Conservation (phyloP, 2,113 vertebrate species). For the Benitochromis conjunctus region DNA sequence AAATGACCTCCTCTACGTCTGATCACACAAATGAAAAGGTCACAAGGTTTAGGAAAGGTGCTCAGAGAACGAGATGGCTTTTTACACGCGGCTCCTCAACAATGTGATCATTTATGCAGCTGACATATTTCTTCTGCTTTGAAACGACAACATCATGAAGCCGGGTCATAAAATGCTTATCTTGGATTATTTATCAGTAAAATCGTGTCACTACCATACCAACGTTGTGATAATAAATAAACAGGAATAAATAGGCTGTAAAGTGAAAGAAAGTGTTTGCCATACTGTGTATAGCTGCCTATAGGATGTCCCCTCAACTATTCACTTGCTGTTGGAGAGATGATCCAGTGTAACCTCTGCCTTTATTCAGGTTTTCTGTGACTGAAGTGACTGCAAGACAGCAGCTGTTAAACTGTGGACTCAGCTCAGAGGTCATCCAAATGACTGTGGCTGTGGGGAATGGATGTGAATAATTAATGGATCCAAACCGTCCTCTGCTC, state of each 20-base stretch:
- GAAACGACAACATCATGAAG: too few species aligned
- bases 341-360: neutral
- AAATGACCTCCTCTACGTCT: neutral
- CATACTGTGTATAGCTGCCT: neutral
- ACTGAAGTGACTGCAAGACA: neutral
- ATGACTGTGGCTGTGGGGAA: neutral
- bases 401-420: neutral
- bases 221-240: neutral
- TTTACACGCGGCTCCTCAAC: neutral
- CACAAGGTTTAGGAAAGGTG: neutral
- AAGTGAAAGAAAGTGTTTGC: neutral
- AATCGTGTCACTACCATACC: neutral
- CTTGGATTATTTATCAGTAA: fast-evolving
- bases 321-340: neutral
- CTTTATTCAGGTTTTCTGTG: neutral
- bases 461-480: neutral
- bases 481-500: neutral
- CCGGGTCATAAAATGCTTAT: neutral
- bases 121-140: neutral
- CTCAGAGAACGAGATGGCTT: neutral
- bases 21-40: neutral
- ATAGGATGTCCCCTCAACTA: neutral
- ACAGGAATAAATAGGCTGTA: neutral
- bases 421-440: neutral
- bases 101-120: neutral